Conservation (phyloP, 1,140 invertebrate species). For the Macrocentrus cingulum region DNA sequence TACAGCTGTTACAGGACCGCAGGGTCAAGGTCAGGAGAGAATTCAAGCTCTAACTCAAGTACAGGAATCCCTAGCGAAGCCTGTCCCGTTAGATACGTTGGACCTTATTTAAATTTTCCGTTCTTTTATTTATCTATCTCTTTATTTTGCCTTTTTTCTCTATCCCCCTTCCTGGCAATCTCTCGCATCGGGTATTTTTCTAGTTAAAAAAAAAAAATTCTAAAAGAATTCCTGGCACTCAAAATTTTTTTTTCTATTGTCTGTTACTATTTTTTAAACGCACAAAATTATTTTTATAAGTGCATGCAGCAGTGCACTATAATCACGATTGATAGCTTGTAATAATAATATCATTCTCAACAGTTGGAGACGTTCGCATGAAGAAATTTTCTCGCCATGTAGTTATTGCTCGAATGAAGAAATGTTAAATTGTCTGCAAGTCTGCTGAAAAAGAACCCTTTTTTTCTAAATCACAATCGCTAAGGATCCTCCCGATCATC, state of each 20-base stretch:
- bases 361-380: constrained; percentile 12
- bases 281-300: too few relatives aligned
- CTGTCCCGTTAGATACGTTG: constrained; percentile 8
- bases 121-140: constrained; percentile 21
- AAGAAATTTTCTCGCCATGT: constrained; percentile 20
- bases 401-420: constrained; percentile 12
- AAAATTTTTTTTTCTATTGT: too few relatives aligned
- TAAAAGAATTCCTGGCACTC: too few relatives aligned
- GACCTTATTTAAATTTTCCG: constrained; percentile 19
- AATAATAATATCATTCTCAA: constrained; percentile 12
- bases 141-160: constrained; percentile 19
- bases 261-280: too few relatives aligned
- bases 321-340: constrained; percentile 10
- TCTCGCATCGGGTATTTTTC: constrained; percentile 15
- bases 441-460: background rate
- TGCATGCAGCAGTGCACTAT: background rate
- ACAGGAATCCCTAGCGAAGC: constrained; percentile 40
- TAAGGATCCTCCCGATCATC: too few relatives aligned
- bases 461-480: background rate
- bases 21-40: constrained; percentile 42
- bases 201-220: too few relatives aligned
- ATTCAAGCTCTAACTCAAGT: constrained; percentile 35
- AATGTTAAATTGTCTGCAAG: background rate
- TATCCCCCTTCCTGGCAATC: constrained; percentile 7
- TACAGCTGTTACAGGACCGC: constrained; percentile 35